These are phyloP conservation scores for Emys orbicularis DNA, from an alignment of 2,797 vertebrate genomes.

Conservation along the genomic window DNA sequence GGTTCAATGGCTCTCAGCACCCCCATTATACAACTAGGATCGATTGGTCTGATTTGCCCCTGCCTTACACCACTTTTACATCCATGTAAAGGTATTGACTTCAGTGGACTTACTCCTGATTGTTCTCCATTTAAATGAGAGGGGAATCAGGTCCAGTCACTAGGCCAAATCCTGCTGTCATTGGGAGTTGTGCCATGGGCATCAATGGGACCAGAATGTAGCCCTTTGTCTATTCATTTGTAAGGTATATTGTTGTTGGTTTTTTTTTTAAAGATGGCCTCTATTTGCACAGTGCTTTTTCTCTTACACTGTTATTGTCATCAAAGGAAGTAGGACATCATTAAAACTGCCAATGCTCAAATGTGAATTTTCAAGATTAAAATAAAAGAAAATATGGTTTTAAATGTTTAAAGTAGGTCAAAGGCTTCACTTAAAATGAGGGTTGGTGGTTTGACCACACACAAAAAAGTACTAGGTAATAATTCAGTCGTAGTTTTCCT, in stretches of 20 bases:
- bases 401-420: constrained; percentile 48
- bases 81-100: background rate
- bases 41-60: background rate
- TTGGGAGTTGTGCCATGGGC: background rate
- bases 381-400: constrained; percentile 34
- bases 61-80: background rate
- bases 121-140: background rate
- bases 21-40: background rate
- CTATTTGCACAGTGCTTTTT: background rate
- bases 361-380: constrained; percentile 54
- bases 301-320: background rate
- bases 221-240: background rate
- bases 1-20: no score
- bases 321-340: constrained; percentile 15
- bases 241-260: background rate
- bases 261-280: background rate
- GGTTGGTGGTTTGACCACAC: constrained; percentile 31
- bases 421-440: background rate
- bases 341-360: constrained; percentile 42
- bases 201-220: background rate
- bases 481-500: constrained; percentile 52
- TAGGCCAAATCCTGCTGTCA: background rate
- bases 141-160: background rate
- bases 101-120: background rate
- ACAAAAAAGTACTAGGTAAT: constrained; percentile 7